Evolutionary conservation across 2,888 invertebrate genomes (phyloP), one percentile per base, ranked within the genome.

Genomic region (Archaeoteleia sp.): DNA sequence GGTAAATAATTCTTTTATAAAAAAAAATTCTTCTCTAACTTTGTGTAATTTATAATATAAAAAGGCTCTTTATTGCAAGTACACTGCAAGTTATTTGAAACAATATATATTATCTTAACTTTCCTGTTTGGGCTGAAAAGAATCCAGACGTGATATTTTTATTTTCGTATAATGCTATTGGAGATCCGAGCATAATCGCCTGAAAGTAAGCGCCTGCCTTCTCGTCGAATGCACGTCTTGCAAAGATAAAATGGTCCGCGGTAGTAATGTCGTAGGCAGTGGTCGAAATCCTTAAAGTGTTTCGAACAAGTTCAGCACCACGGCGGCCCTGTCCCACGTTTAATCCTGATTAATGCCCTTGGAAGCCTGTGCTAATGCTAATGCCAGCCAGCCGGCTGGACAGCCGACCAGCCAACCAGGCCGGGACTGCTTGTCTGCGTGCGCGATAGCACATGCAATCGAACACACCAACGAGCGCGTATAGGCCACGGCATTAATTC

Each of bases 301-400:
- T 75, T 73, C 63, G 74, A 67, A 51, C 73, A 20, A 35, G 67
- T 71, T 69, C 70, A 69, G 74, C 67, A 74, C 70, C 72, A 51
- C 58, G 72, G 71, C 71, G 77, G 74, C 70, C 72, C 71, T 70
- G 71, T 65, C 58, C 61, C 65, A 53, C 77, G 73, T 79, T 81
- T 83, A 83, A 83, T 83, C 82, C 81, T 83, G 83, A 83, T 83
- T 83, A 83, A 83, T 83, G 82, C 79, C 75, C 75, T 72, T 74
- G 78, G 77, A 76, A 79, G 78, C 77, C 79, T 75, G 75, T 77
- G 75, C 79, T 81, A 82, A 82, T 81, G 80, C 82, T 78, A 77
- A 81, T 79, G 76, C 76, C 73, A 54, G 57, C 61, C 74, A 23
- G 57, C 29, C 57, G 75, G 76, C 72, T 71, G 54, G 49, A 46